Evolutionary conservation across 2,797 vertebrate species (phyloP).

Genomic region (Hemitrygon akajei): DNA sequence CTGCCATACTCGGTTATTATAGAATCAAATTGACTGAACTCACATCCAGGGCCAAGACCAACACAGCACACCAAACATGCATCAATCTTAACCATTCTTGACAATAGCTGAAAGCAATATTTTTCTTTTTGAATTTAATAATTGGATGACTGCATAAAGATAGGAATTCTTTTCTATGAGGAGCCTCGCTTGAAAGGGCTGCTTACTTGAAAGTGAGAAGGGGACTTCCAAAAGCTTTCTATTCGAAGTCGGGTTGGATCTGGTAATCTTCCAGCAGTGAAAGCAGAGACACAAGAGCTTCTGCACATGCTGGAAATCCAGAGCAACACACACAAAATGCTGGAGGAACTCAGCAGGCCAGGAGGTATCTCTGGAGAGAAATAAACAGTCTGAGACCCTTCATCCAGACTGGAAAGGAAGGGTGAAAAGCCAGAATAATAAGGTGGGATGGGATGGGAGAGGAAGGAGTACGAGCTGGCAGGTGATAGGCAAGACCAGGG

Average conservation of each 20-base stretch:
- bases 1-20: neutral
- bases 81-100: neutral
- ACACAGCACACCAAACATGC: neutral
- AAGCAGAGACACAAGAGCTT: neutral
- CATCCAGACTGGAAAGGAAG: too few relatives aligned
- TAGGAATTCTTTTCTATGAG: neutral
- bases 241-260: neutral
- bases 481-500: too few relatives aligned
- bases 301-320: too few relatives aligned
- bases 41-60: neutral
- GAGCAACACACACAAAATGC: too few relatives aligned
- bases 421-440: too few relatives aligned
- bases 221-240: too few relatives aligned
- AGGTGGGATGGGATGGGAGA: too few relatives aligned
- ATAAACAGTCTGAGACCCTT: too few relatives aligned
- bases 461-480: too few relatives aligned
- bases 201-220: too few relatives aligned
- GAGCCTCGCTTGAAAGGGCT: neutral
- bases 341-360: too few relatives aligned
- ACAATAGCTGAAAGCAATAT: neutral
- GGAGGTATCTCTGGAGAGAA: too few relatives aligned
- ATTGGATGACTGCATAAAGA: neutral
- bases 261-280: neutral
- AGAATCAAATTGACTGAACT: neutral
- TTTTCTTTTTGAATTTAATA: neutral